These are phyloP conservation scores for Trichoplusia ni DNA, from an alignment of 1,140 invertebrate species.

Conservation along the genomic window DNA sequence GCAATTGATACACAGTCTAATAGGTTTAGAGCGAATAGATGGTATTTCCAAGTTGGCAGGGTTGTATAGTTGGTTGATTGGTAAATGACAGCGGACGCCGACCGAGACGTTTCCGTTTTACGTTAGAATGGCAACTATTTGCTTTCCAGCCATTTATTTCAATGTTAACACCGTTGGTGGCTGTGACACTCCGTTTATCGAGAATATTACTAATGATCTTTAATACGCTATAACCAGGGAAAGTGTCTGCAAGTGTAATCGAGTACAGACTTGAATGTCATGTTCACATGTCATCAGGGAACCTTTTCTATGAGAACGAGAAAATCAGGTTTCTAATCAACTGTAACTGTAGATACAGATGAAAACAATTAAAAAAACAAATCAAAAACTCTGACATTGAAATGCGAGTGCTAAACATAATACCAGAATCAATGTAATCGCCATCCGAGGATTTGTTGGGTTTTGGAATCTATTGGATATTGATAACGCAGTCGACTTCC, in stretches of 20 bases:
- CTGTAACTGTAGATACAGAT: too few species aligned
- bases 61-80: not conserved
- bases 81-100: slow-evolving; percentile 5
- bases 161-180: not conserved
- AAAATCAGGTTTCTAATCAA: too few species aligned
- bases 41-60: not conserved
- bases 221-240: too few species aligned
- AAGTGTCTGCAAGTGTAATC: too few species aligned
- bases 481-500: not conserved
- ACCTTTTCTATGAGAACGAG: too few species aligned
- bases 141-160: slow-evolving; percentile 10
- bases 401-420: not conserved
- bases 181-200: not conserved
- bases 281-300: too few species aligned
- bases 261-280: too few species aligned
- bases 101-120: not conserved
- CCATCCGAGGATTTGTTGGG: not conserved
- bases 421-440: not conserved
- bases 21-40: not conserved
- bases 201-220: too few species aligned
- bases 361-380: too few species aligned
- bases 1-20: slow-evolving; percentile 4
- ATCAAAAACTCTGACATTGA: too few species aligned
- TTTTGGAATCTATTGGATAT: not conserved
- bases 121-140: not conserved